Conservation (phyloP, 1,140 invertebrate genomes). For the Odontomachus brunneus region DNA sequence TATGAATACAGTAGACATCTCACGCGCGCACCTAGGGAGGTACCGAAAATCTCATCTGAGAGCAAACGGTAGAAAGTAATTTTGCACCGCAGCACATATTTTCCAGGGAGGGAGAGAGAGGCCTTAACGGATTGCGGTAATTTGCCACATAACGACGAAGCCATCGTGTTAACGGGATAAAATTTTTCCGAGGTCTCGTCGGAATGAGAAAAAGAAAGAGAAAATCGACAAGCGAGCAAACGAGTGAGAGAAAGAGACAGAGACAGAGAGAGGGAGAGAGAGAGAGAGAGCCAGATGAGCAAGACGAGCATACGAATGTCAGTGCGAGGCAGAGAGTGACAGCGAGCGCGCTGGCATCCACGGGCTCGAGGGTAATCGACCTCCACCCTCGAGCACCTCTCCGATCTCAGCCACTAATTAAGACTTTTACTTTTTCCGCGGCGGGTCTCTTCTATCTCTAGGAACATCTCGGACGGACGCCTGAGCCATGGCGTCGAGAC, state of each 20-base stretch:
- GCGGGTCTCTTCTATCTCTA: conserved; percentile 68
- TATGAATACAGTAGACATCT: background rate
- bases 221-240: no score
- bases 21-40: background rate
- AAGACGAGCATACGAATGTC: conserved; percentile 6
- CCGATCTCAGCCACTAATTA: conserved; percentile 74
- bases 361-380: conserved; percentile 70
- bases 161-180: conserved; percentile 65
- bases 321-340: conserved; percentile 35
- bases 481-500: conserved; percentile 6
- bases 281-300: background rate
- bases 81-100: conserved; percentile 15
- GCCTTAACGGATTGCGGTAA: conserved; percentile 50
- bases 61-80: conserved; percentile 23
- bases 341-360: conserved; percentile 45
- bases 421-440: conserved; percentile 74
- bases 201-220: background rate
- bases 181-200: conserved; percentile 67
- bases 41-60: conserved; percentile 11
- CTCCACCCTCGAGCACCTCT: conserved; percentile 69
- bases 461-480: conserved; percentile 46
- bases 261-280: no score
- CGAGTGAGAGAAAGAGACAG: no score
- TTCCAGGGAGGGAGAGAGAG: background rate
- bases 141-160: conserved; percentile 58